Evolutionary conservation across 2,797 vertebrate genomes (phyloP).

Genomic region (Sebastes oblongus): DNA sequence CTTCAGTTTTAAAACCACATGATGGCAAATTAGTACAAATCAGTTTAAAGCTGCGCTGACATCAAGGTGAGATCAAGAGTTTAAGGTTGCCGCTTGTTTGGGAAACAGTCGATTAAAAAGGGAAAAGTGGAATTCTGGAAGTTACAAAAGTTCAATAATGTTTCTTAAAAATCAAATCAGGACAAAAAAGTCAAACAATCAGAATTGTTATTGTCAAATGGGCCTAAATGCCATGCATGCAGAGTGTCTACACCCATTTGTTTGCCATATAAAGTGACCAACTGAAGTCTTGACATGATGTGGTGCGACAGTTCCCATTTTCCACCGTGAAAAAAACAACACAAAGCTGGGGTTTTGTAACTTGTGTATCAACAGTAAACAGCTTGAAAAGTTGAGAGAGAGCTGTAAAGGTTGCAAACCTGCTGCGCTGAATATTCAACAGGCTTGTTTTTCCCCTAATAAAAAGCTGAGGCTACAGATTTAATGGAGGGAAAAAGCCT

Average conservation of each 20-base stretch:
- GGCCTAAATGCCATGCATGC: neutral
- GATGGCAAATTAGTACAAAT: neutral
- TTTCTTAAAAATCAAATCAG: neutral
- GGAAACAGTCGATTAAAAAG: neutral
- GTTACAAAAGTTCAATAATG: neutral
- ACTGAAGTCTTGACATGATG: constrained; percentile 14
- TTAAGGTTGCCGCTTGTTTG: neutral
- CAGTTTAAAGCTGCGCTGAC: neutral
- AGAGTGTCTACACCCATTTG: neutral
- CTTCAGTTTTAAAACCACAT: neutral
- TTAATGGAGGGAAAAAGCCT: constrained; percentile 66
- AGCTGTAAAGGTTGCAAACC: constrained; percentile 29
- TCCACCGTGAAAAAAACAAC: constrained; percentile 33
- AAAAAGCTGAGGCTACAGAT: constrained; percentile 43
- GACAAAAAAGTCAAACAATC: neutral
- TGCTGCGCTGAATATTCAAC: constrained; percentile 64
- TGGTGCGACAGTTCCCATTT: constrained; percentile 41
- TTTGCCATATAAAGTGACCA: neutral
- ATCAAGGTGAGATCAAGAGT: neutral
- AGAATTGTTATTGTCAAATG: neutral
- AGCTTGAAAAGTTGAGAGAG: neutral
- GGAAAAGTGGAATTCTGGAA: neutral
- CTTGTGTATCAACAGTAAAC: constrained; percentile 40
- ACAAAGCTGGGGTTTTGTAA: neutral
- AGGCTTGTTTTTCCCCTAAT: constrained; percentile 59